Conservation (phyloP, 92 coral and sea anemone genomes). For the Epizoanthus rinbou region DNA sequence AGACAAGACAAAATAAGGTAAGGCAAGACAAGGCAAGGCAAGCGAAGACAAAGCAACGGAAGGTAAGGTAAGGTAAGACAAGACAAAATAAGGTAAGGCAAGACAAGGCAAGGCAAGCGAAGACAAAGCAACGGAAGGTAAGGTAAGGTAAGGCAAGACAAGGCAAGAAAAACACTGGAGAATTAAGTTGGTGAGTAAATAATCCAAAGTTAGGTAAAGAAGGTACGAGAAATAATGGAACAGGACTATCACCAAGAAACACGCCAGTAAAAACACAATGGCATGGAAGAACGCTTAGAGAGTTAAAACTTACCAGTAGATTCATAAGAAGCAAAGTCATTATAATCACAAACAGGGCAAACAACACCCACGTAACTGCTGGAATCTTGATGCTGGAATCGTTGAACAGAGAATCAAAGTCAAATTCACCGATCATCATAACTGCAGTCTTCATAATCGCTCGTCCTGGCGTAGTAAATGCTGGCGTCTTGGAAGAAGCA, state of each 20-base stretch:
- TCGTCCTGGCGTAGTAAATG: conserved; percentile 70
- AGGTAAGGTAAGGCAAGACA: no score
- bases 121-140: no score
- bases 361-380: conserved; percentile 75
- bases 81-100: no score
- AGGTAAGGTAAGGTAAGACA: no score
- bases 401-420: conserved; percentile 74
- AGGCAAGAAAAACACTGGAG: no score
- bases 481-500: conserved; percentile 33
- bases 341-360: conserved; percentile 79
- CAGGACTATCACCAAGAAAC: neutral
- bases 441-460: conserved; percentile 92
- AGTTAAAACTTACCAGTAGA: conserved; percentile 67
- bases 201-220: no score
- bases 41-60: no score
- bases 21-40: no score
- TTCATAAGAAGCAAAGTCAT: conserved; percentile 97
- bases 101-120: no score
- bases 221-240: neutral
- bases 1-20: no score
- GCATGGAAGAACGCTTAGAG: neutral
- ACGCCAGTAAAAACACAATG: neutral
- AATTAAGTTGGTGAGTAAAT: no score
- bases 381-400: conserved; percentile 45
- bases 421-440: conserved; percentile 99